Base-by-base conservation (phyloP, 1,140 invertebrate genomes). In the Mycetomoellerius zeteki region DNA sequence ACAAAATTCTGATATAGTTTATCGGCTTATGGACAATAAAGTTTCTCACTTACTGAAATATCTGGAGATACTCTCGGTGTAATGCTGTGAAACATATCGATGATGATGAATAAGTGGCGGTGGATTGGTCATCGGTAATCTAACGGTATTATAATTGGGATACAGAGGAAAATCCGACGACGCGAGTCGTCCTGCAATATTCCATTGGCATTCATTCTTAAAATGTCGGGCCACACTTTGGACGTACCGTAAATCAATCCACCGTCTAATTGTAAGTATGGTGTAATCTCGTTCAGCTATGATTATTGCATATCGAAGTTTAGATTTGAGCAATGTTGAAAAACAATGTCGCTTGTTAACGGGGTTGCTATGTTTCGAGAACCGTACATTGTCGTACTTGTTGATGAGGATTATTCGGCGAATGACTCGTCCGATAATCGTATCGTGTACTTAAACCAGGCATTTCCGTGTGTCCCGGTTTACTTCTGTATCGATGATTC, bases 261-360 rank as follows among this genome's bases (percentile, higher is more conserved):
- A 3, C 96, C 96, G 91, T 97, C 96, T 21, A 97, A n/a, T n/a
- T n/a, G n/a, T n/a, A n/a, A 91, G 92, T 95, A 97, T 16, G 96
- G 96, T 3, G 96, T 97, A 64, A 96, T 96, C 93, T 96, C 96
- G 90, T 97, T 97, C 64, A 97, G 89, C 96, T 97, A 86, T 16
- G 89, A 88, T 78, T 64, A 12, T 78, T 43, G 8, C 69, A 73
- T 78, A 52, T 60, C 19, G 54, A 75, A 19, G 10, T 62, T 69
- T 86, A 67, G 16, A 71, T 30, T 78, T 62, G 16, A 52, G 21
- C 6, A 56, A 7, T 56, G n/a, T 8, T 56, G 37, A 43, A 43
- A 50, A 16, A 8, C 4, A 4, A 50, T 16, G 47, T 21, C 19
- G 27, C 54, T 73, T 10, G 30, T 56, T 75, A 56, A 56, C 6